Conservation (phyloP, 2,888 invertebrate species). For the Operophtera brumata region DNA sequence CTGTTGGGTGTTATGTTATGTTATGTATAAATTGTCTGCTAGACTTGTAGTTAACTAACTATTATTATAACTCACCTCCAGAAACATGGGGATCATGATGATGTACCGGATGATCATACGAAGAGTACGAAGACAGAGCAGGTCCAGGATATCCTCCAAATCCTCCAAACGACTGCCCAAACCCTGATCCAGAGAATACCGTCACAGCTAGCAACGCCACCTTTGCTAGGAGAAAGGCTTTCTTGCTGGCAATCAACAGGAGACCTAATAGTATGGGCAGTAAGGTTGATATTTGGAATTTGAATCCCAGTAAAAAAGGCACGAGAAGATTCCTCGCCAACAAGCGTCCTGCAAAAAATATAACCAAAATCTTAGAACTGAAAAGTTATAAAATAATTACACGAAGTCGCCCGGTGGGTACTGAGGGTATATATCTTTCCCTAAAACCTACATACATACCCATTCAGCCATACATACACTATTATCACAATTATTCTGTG, state of each 20-base stretch:
- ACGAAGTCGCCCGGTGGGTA: background rate
- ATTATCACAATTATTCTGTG: background rate
- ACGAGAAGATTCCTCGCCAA: slow-evolving; percentile 86
- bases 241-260: slow-evolving; percentile 87
- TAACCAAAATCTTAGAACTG: too few relatives aligned
- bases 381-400: background rate
- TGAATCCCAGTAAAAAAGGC: slow-evolving; percentile 88
- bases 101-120: slow-evolving; percentile 53
- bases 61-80: slow-evolving; percentile 11
- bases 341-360: slow-evolving; percentile 83
- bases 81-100: slow-evolving; percentile 53
- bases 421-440: background rate
- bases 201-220: slow-evolving; percentile 86
- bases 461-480: background rate
- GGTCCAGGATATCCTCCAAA: slow-evolving; percentile 44
- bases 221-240: slow-evolving; percentile 88
- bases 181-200: slow-evolving; percentile 81
- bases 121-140: slow-evolving; percentile 58
- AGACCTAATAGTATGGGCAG: slow-evolving; percentile 87
- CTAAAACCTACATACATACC: background rate
- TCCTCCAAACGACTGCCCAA: slow-evolving; percentile 56
- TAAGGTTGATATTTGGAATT: slow-evolving; percentile 88
- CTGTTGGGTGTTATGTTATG: too few relatives aligned
- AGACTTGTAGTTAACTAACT: too few relatives aligned
- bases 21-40: too few relatives aligned